phyloP scores from a whole-genome alignment of 1,140 invertebrate genomes.

The Vanessa tameamea region DNA sequence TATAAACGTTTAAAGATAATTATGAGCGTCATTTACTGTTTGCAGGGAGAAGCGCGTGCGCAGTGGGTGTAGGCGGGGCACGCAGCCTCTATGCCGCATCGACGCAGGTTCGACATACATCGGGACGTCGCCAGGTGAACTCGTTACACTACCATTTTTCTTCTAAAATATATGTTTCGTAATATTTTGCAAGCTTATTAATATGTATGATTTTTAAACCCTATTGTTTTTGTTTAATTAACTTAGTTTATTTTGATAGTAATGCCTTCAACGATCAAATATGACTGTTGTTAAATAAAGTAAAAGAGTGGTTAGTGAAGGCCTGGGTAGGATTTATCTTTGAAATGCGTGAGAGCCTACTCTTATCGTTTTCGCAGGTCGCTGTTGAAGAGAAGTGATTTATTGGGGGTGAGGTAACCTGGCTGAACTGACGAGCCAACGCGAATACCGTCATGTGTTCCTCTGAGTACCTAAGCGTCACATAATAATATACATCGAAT shows the following conservation, averaged over 20 bases:
- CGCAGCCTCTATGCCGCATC: slow-evolving; percentile 82
- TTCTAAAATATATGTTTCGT: too few relatives aligned
- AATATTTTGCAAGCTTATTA: too few relatives aligned
- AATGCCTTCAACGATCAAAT: too few relatives aligned
- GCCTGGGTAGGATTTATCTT: slow-evolving; percentile 13
- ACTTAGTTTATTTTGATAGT: too few relatives aligned
- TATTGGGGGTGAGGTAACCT: slow-evolving; percentile 78
- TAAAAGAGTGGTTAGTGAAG: not conserved
- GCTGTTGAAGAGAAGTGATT: slow-evolving; percentile 74
- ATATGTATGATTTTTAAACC: too few relatives aligned
- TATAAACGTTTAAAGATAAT: not conserved
- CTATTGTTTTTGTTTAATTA: too few relatives aligned
- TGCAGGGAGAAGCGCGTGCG: slow-evolving; percentile 73
- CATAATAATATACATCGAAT: slow-evolving; percentile 68
- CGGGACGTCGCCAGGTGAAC: slow-evolving; percentile 85
- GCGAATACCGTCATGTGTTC: slow-evolving; percentile 67
- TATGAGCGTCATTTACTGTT: not conserved
- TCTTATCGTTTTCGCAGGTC: slow-evolving; percentile 72
- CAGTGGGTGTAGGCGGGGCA: slow-evolving; percentile 54
- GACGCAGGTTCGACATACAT: slow-evolving; percentile 84
- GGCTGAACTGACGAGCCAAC: slow-evolving; percentile 48
- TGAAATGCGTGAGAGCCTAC: slow-evolving; percentile 78
- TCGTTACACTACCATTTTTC: slow-evolving; percentile 35
- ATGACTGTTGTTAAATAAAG: too few relatives aligned
- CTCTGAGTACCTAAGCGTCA: slow-evolving; percentile 58